Base-by-base conservation (phyloP, 2,888 invertebrate species). In the Pharmacophagus antenor region DNA sequence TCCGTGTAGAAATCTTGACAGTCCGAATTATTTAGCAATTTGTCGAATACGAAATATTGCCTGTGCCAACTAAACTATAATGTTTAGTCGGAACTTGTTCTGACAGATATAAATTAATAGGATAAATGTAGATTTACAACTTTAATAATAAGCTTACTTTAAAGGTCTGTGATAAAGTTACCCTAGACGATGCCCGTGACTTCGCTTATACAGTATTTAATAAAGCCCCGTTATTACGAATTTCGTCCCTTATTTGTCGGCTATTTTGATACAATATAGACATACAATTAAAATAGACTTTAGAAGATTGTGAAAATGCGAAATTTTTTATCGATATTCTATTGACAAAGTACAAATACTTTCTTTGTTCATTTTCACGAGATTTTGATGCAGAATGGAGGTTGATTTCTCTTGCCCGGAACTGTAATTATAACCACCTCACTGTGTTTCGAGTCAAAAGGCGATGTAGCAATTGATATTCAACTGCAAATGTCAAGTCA, bases 31-130 rank as follows among this genome's bases (percentile, higher is more conserved):
- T 21, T 46, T 10, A 10, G 46, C 12, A 21, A 46, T 21, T 46
- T 46, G 21, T 21, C 20, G 12, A 21, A 21, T 46, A 15, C 18
- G 42, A 42, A 17, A 42, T 42, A 42, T 42, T 42, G n/a, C 42
- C 42, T 17, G 6, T 42, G n/a, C 42, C 17, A 42, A 42, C 42
- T 42, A 17, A 42, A 42, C 17, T 42, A 46, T n/a, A n/a, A n/a
- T n/a, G n/a, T 46, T 46, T 20, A 21, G 46, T 15, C 46, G 17
- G 21, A 46, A 7, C 21, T 46, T 46, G 46, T 21, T 21, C 20
- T 46, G 46, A 46, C 46, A 46, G 46, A 21, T 46, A 12, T 46
- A 46, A 21, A 18, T 46, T 46, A 21, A 46, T n/a, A 42, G 31
- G 17, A 42, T 42, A 42, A 42, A 42, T 42, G 17, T 42, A 42